Evolutionary conservation across 2,797 vertebrate species (phyloP).

Genomic region (Paedocypris micromegethes): DNA sequence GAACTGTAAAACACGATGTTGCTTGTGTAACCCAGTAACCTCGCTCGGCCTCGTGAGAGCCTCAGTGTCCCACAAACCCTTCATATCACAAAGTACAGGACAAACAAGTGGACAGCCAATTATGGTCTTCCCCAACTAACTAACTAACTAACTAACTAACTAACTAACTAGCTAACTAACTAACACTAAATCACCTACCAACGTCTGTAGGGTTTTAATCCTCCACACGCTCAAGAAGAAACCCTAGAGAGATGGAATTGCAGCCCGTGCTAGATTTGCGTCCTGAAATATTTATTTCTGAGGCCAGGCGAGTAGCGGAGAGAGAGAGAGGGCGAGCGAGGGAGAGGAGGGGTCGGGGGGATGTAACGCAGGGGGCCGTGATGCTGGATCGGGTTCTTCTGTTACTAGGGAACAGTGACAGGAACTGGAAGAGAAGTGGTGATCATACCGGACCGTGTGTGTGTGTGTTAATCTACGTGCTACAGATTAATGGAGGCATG

Average conservation of each 20-base stretch:
- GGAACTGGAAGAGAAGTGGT: constrained; percentile 24
- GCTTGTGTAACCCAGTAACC: constrained; percentile 43
- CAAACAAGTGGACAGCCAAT: no score
- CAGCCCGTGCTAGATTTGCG: constrained; percentile 43
- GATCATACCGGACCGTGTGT: constrained; percentile 17
- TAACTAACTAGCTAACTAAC: no score
- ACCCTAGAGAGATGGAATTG: constrained; percentile 5
- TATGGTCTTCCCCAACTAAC: no score
- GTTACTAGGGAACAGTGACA: constrained; percentile 67
- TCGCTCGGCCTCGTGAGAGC: constrained; percentile 13
- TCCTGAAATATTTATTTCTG: constrained; percentile 62
- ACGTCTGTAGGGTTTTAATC: no score
- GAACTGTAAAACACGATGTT: constrained; percentile 13
- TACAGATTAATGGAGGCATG: constrained; percentile 52
- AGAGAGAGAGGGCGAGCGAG: constrained; percentile 12
- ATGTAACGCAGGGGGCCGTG: constrained; percentile 36
- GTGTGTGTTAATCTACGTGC: constrained; percentile 31
- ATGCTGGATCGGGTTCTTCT: constrained; percentile 56
- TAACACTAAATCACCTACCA: no score
- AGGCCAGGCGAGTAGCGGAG: background rate
- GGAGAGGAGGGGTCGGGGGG: constrained; percentile 24
- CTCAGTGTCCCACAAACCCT: constrained; percentile 17
- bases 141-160: no score
- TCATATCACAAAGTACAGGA: no score
- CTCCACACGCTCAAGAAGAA: no score